These are phyloP conservation scores for Oligia latruncula DNA, from an alignment of 2,888 invertebrate species.

Conservation along the genomic window DNA sequence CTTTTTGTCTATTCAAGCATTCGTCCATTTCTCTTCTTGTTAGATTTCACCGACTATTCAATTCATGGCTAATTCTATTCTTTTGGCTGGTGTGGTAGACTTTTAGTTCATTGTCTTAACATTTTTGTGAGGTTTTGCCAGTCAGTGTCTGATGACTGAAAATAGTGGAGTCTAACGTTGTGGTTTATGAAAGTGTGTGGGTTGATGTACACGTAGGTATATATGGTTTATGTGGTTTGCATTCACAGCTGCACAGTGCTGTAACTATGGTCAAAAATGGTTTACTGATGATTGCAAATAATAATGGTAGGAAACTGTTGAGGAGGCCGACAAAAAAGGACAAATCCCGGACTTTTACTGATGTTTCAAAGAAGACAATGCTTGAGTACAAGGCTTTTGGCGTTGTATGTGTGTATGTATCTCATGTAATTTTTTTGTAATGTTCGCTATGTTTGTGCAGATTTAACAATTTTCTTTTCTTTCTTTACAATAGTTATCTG, in stretches of 20 bases:
- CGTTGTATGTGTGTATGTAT: no score
- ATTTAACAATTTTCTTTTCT: no score
- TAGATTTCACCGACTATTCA: constrained; percentile 63
- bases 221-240: constrained; percentile 2
- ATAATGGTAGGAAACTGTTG: background rate
- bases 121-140: constrained; percentile 38
- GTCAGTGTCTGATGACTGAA: constrained; percentile 12
- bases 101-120: constrained; percentile 32
- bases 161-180: background rate
- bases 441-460: no score
- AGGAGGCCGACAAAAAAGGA: background rate
- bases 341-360: background rate
- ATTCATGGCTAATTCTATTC: constrained; percentile 52
- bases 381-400: no score
- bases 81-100: constrained; percentile 27
- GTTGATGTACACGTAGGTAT: background rate
- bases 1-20: constrained; percentile 47
- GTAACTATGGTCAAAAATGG: background rate
- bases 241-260: background rate
- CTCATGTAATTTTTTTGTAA: no score
- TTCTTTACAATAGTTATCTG: no score
- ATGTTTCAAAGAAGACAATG: background rate
- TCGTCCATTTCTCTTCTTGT: constrained; percentile 57
- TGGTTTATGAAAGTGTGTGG: constrained; percentile 42
- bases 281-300: background rate